Base-by-base conservation (phyloP, 2,113 vertebrate species). In the Microcebus griseorufus region DNA sequence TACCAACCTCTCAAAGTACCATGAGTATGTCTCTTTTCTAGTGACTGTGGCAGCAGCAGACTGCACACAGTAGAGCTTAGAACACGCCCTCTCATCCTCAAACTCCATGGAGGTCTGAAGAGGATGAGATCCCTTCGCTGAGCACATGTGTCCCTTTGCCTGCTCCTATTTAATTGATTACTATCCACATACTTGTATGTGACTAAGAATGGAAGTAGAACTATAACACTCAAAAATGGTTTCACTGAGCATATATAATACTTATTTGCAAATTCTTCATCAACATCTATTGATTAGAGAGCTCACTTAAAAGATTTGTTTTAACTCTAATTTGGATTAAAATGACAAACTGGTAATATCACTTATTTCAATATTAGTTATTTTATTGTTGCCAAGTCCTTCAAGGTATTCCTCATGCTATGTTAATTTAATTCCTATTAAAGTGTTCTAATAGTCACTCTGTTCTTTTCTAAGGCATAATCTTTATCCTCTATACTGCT, bases 71-170 rank as follows among this genome's bases (percentile, higher is more conserved):
- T 1, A 39, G 16, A 42, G 14, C 34, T n/a, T 12, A n/a, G 29
- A 45, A 65, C 5, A 69, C 18, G 6, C 20, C 3, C 10, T 6
- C 11, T 29, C 29, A 51, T 13, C 1, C 20, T 69, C 27, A 51
- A 29, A 9, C 10, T 13, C 32, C 72, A 62, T 0, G 32, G 48
- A 53, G 39, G 32, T 25, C 0, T 45, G 9, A 17, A 27, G 8
- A 65, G 8, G 8, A 2, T 32, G 22, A 39, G 23, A 53, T 1
- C 53, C 1, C 8, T 62, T 87, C 23, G 9, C 37, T 14, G 22
- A 69, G 14, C 14, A 53, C 3, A 51, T 6, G 18, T 5, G 2
- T 3, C 12, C 3, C 2, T 51, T 27, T 16, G 2, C 0, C 12
- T 8, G 10, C 6, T 39, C 13, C 25, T 45, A 13, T 55, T 72